Conservation (phyloP, 2,888 invertebrate genomes). For the Acleris literana region DNA sequence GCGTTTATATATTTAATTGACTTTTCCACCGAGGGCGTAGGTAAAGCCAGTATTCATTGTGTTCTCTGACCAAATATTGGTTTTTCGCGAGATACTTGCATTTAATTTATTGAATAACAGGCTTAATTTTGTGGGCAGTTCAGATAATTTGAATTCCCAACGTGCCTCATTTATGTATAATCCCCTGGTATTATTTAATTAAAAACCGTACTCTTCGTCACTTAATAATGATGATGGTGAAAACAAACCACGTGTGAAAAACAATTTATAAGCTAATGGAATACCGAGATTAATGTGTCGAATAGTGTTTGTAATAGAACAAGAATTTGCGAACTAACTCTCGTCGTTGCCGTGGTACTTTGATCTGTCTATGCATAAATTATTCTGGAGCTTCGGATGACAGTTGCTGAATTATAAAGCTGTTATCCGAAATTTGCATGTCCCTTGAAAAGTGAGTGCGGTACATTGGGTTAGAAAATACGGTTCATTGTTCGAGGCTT, state of each 20-base stretch:
- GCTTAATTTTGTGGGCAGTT: constrained; percentile 24
- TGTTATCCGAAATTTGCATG: constrained; percentile 1
- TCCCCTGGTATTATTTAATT: constrained; percentile 1
- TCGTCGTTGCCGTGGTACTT: constrained; percentile 5
- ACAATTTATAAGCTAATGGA: background rate
- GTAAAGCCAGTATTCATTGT: constrained; percentile 17
- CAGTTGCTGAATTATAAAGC: constrained; percentile 9
- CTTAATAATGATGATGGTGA: background rate
- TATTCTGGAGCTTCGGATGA: background rate
- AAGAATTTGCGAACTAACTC: background rate
- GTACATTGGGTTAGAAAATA: constrained; percentile 23
- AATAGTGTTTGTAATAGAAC: constrained; percentile 4
- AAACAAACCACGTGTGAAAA: background rate
- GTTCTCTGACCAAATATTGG: constrained; percentile 19
- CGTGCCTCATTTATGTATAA: constrained; percentile 3
- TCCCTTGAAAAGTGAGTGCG: constrained; percentile 13
- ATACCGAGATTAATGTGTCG: background rate
- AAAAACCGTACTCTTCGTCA: background rate
- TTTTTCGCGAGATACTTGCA: constrained; percentile 16
- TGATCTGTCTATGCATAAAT: constrained; percentile 22
- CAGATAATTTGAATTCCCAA: constrained; percentile 18
- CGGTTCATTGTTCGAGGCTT: constrained; percentile 25
- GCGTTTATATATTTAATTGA: background rate
- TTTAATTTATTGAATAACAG: constrained; percentile 13
- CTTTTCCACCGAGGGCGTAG: background rate